Conservation (phyloP, 2,888 invertebrate genomes). For the Eupithecia centaureata region DNA sequence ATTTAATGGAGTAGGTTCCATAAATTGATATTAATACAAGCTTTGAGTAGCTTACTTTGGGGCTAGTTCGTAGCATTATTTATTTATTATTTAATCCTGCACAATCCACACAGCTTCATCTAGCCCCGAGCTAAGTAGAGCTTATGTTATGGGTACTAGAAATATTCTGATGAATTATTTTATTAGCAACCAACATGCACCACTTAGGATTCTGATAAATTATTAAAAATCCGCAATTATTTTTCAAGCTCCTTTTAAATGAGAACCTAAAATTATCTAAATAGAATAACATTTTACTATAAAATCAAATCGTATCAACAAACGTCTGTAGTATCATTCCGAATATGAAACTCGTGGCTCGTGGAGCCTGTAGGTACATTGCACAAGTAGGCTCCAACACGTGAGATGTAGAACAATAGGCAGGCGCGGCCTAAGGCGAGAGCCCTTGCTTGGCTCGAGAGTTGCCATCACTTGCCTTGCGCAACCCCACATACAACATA, state of each 20-base stretch:
- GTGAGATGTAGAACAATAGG: constrained; percentile 40
- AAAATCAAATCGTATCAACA: background rate
- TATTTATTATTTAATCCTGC: no score
- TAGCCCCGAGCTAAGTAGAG: no score
- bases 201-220: background rate
- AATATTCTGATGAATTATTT: no score
- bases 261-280: no score
- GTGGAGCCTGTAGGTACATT: constrained; percentile 9
- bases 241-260: background rate
- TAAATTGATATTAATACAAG: no score
- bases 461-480: constrained; percentile 42
- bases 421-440: constrained; percentile 38
- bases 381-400: constrained; percentile 21
- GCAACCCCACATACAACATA: constrained; percentile 28
- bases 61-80: no score
- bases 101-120: no score
- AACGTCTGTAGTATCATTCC: background rate
- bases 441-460: constrained; percentile 39
- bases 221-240: background rate
- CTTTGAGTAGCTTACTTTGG: no score
- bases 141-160: no score
- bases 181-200: no score
- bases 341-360: background rate
- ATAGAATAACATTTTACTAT: background rate
- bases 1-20: no score